Base-by-base conservation (phyloP, 2,797 vertebrate genomes). In the Micromesistius poutassou region DNA sequence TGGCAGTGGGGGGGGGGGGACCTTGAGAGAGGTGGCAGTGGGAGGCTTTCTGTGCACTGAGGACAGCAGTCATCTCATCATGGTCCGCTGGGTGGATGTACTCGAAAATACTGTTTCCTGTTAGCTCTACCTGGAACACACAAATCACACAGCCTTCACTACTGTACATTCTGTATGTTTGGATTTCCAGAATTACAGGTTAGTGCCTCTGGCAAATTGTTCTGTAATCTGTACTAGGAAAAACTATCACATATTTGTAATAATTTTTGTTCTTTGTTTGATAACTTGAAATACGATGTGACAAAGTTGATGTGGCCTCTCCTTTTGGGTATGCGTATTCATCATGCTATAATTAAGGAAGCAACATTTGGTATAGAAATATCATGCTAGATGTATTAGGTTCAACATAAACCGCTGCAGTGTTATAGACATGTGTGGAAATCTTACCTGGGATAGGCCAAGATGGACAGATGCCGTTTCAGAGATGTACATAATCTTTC, bases 401-500 rank as follows among this genome's bases (percentile, higher is more conserved):
- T 62, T 19, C 25, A n/a, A 31, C 14, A 72, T 30, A 22, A 14
- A 33, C 12, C 36, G 22, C 3, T 25, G 30, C 28, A 28, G 13
- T 74, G 28, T n/a, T 31, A 7, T 7, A 28, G n/a, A 79, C n/a
- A 7, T 31, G 13, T 36, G 2, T 38, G 22, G 12, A 50, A 36
- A 25, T 78, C 94, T 68, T 93, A 98, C 97, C 97, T 98, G 97
- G 25, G 97, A 98, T 86, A 98, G 87, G 46, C 97, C 97, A 0
- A 98, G 93, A 87, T 98, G 97, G 10, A 98, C 97, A 0, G 97
- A 98, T 0, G 97, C 97, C 0, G 97, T 98, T 89, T 98, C 97
- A 13, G 97, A 98, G 80, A 98, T 98, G 89, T 98, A 98, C 96
- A 98, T 97, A 87, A 98, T 98, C 92, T 98, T 98, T 9, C 97